Percentiles rank a stretch among this genome's conserved stretches.
phyloP scores from a whole-genome alignment of 2,797 vertebrate genomes.

The Kryptolebias ocellatus region DNA sequence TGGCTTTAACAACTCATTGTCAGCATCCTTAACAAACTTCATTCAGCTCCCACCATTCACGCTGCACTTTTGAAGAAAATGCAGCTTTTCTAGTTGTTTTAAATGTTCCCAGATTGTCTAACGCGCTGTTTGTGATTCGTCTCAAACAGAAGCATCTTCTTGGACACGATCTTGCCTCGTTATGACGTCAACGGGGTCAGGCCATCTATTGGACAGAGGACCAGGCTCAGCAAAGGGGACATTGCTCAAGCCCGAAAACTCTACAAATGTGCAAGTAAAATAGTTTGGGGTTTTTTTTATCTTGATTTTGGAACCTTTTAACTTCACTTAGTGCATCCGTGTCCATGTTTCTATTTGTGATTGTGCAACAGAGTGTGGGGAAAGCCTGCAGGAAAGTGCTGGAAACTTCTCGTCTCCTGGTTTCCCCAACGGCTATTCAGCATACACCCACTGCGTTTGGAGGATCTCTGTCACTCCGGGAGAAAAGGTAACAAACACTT shows the following conservation, averaged over 20 bases:
- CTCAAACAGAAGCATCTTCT: slow-evolving; percentile 88
- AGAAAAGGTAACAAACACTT: slow-evolving; percentile 87
- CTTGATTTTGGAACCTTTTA: background rate
- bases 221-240: slow-evolving; percentile 92
- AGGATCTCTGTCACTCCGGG: slow-evolving; percentile 96
- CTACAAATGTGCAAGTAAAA: slow-evolving; percentile 92
- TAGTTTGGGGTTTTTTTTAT: background rate
- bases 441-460: slow-evolving; percentile 95
- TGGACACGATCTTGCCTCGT: slow-evolving; percentile 94
- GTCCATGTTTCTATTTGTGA: background rate
- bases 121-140: slow-evolving; percentile 17
- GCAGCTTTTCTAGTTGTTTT: too few species aligned
- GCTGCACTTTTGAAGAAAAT: too few species aligned
- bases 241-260: slow-evolving; percentile 94
- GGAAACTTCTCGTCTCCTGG: slow-evolving; percentile 97
- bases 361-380: slow-evolving; percentile 86
- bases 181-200: slow-evolving; percentile 90
- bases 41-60: too few species aligned
- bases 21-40: too few species aligned
- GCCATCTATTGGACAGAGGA: slow-evolving; percentile 93
- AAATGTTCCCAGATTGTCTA: too few species aligned
- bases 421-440: slow-evolving; percentile 93
- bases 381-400: slow-evolving; percentile 92
- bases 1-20: too few species aligned
- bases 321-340: background rate